Evolutionary conservation across 2,888 invertebrate species (phyloP).

Genomic region (Strigamia crassipes): DNA sequence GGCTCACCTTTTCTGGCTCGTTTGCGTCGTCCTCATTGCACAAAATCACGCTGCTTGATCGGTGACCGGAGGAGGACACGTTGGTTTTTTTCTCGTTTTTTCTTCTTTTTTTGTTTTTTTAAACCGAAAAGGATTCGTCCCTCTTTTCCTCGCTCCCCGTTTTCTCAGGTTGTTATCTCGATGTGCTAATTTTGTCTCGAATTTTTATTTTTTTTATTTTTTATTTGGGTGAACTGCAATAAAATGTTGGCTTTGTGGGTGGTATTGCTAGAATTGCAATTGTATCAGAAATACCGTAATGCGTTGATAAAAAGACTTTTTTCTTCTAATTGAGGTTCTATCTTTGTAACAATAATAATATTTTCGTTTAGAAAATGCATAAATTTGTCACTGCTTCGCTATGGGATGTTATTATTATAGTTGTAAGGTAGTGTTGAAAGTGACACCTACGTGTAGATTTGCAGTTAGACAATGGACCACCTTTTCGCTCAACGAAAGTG

Average conservation of each 20-base stretch:
- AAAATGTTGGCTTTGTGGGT: no score
- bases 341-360: no score
- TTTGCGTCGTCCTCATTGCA: neutral
- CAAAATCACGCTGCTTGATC: neutral
- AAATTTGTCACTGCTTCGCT: neutral
- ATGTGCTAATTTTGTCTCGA: conserved; percentile 29
- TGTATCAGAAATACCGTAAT: neutral
- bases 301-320: no score
- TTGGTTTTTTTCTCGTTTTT: neutral
- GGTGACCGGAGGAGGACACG: neutral
- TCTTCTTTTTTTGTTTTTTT: neutral
- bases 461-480: neutral
- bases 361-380: neutral
- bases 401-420: neutral
- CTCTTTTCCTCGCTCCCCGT: neutral
- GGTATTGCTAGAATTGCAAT: neutral
- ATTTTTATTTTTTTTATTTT: neutral
- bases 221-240: neutral
- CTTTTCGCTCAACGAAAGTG: neutral
- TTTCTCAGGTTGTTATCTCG: conserved; percentile 7
- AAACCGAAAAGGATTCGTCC: neutral
- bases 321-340: no score
- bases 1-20: neutral
- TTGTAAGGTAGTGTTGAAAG: neutral
- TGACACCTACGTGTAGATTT: conserved; percentile 10